A percentile compares a stretch with the other conserved stretches of the same genome.
Conservation (phyloP, 2,797 vertebrate genomes). For the Antrozous pallidus region DNA sequence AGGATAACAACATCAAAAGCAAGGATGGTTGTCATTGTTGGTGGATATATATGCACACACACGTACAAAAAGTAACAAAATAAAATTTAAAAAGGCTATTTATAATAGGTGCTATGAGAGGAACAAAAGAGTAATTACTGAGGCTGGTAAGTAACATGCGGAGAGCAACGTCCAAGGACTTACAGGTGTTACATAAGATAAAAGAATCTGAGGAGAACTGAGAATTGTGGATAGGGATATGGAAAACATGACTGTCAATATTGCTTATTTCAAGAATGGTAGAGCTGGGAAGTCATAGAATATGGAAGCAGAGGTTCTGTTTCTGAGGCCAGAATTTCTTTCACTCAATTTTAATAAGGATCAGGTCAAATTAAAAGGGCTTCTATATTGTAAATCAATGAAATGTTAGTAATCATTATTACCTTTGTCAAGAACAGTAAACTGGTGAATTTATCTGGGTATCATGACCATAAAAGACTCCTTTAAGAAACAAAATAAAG, state of each 20-base stretch:
- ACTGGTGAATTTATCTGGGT: neutral
- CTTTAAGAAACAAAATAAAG: neutral
- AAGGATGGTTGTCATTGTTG: neutral
- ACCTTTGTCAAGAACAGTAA: neutral
- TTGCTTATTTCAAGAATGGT: neutral
- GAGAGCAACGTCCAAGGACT: neutral
- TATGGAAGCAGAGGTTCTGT: neutral
- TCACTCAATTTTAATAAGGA: neutral
- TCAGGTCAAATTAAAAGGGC: neutral
- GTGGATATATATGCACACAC: neutral
- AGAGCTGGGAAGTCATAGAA: neutral
- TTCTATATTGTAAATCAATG: neutral
- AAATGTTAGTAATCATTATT: neutral
- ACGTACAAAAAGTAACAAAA: neutral
- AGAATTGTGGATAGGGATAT: neutral
- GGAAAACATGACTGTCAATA: neutral
- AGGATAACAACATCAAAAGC: neutral
- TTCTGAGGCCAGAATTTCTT: neutral
- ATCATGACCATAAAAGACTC: neutral
- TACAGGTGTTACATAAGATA: rapidly evolving
- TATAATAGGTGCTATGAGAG: neutral
- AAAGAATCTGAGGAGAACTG: neutral
- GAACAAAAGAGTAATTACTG: neutral
- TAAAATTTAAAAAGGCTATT: neutral
- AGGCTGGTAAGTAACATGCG: neutral